Conservation (phyloP, 2,113 vertebrate species). For the Onychorhynchus coronatus region DNA sequence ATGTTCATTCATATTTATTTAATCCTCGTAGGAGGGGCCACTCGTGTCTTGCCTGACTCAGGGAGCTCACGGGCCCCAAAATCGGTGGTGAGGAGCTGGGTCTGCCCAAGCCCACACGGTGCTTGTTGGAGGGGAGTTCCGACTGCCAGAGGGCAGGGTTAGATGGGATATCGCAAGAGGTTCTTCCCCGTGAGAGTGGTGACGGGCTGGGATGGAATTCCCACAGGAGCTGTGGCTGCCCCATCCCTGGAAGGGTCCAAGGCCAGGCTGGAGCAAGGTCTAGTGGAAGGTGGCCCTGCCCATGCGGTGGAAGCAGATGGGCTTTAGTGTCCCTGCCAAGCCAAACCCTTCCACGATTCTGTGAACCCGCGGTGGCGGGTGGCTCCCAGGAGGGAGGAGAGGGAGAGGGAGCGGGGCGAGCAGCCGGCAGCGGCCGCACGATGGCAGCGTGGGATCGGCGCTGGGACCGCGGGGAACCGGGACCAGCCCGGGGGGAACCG, state of each 20-base stretch:
- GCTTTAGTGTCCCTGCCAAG: not conserved
- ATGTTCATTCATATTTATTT: not conserved
- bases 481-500: not conserved
- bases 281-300: not conserved
- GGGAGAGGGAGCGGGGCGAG: not conserved
- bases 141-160: not conserved
- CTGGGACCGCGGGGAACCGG: not conserved
- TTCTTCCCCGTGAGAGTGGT: not conserved
- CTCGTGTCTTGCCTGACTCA: not conserved
- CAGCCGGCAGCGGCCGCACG: not conserved
- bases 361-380: not conserved
- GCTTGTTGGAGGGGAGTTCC: not conserved
- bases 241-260: not conserved
- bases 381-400: not conserved
- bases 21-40: fast-evolving
- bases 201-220: not conserved
- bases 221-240: not conserved
- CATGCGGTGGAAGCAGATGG: not conserved
- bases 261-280: fast-evolving
- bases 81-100: not conserved
- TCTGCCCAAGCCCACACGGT: not conserved
- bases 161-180: not conserved
- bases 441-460: constrained; percentile 13
- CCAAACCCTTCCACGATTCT: not conserved
- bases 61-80: fast-evolving